Base-by-base conservation (phyloP, 53 echinoderm and acorn worm genomes). In the Patiria pectinifera region DNA sequence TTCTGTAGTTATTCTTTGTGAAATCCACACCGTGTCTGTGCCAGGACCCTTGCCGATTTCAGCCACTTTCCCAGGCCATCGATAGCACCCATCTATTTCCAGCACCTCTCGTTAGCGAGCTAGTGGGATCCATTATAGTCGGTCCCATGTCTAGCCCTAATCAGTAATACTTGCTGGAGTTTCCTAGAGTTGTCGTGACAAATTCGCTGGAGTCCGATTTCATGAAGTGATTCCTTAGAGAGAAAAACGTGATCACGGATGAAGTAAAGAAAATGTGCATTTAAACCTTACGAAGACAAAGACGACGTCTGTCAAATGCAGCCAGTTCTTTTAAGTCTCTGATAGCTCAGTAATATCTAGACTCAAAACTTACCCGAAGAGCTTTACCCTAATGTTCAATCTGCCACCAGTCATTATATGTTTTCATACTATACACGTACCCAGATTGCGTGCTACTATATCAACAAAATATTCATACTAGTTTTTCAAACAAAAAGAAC, bases 81-180 rank as follows among this genome's bases (percentile, higher is more conserved):
- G 88, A 88, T 88, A 88, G 26, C 59, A 26, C 43, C 61, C 86
- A 23, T 86, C 88, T 88, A 88, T 88, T 88, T 88, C 78, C 18
- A 78, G 88, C 26, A 26, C 44, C 21, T 60, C 88, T 88, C 88
- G 88, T 77, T 88, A 88, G 77, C 23, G 77, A 59, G 53, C 8
- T 53, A 53, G 53, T 53, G 53, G 8, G 53, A 53, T 25, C 12
- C 80, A 2, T 45, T 0, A 74, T 35, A 35, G 35, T 74, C 22
- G 15, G 66, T 0, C 6, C 24, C 69, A 45, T 16, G 49, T 19
- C 14, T 86, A 21, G 86, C 13, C 48, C 26, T 74, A 86, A 86
- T 86, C 47, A 75, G 74, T 48, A 70, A 2, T 23, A 18, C 74
- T n/a, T 66, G 66, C 24, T 23, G 74, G 19, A 74, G 74, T 74